phyloP scores from a whole-genome alignment of 2,888 invertebrate genomes.

The Ditula angustiorana region DNA sequence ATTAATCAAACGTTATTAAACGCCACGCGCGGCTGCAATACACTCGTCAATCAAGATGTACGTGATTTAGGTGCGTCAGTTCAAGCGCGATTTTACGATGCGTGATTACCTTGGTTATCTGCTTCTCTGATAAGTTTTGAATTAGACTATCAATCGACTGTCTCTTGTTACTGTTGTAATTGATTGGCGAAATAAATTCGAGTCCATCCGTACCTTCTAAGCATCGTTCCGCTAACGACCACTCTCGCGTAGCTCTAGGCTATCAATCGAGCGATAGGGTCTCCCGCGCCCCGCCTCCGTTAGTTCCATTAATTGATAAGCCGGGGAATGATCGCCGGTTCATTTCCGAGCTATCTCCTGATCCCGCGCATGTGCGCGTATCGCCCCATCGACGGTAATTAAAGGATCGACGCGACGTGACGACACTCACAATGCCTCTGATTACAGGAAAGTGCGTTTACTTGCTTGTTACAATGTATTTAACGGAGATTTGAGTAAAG shows the following conservation, averaged over 20 bases:
- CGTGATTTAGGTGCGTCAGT: neutral
- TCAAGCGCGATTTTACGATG: neutral
- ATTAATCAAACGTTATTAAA: conserved; percentile 22
- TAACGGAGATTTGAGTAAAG: neutral
- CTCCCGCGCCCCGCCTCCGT: conserved; percentile 19
- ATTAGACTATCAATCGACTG: neutral
- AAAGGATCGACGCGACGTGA: neutral
- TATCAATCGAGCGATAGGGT: conserved; percentile 29
- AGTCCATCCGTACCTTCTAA: conserved; percentile 14
- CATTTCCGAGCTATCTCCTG: conserved; percentile 35
- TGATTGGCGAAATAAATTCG: conserved; percentile 26
- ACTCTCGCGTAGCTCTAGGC: conserved; percentile 4
- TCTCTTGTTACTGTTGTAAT: neutral
- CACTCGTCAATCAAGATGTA: conserved; percentile 21
- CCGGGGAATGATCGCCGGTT: conserved; percentile 23
- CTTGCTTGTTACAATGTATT: neutral
- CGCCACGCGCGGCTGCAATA: conserved; percentile 11
- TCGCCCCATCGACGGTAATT: neutral
- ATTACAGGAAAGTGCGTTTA: neutral
- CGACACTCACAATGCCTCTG: neutral
- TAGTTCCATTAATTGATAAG: conserved; percentile 38
- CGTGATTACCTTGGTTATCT: too few species aligned
- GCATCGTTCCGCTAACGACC: conserved; percentile 22
- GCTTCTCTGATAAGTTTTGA: too few species aligned
- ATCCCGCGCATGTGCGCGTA: conserved; percentile 1